Percentiles rank a stretch among this genome's conserved stretches.
Evolutionary conservation across 2,888 invertebrate species (phyloP).

Genomic region (Temnothorax unifasciatus): DNA sequence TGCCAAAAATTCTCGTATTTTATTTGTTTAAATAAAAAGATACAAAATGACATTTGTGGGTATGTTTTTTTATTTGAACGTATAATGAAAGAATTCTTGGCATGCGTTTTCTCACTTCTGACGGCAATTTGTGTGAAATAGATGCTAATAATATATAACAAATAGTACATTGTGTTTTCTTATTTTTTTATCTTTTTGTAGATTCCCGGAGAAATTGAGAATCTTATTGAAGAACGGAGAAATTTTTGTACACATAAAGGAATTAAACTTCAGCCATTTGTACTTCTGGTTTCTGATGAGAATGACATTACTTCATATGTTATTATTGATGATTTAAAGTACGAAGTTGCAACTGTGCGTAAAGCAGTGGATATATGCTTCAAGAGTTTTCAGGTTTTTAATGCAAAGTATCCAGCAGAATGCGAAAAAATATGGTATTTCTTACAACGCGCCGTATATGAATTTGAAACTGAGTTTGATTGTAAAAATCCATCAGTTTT

Average conservation of each 20-base stretch:
- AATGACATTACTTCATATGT: neutral
- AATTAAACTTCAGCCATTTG: constrained; percentile 8
- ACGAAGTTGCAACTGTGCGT: neutral
- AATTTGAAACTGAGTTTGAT: neutral
- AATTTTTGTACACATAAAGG: neutral
- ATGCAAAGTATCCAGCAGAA: neutral
- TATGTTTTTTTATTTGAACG: no score
- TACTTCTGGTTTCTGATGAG: neutral
- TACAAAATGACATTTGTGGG: no score
- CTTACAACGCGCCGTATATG: neutral
- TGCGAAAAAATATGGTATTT: constrained; percentile 16
- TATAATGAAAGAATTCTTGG: no score
- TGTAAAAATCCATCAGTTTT: neutral
- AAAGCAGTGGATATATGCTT: constrained; percentile 13
- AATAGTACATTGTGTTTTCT: neutral
- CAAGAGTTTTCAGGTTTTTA: neutral
- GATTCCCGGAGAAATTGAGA: constrained; percentile 19
- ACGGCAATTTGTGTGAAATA: no score
- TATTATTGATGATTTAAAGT: constrained; percentile 15
- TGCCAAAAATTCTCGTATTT: no score
- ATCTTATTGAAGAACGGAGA: neutral
- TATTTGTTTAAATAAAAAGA: no score
- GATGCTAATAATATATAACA: no score
- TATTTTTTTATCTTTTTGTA: neutral
- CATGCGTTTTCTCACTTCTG: no score